A percentile compares a stretch with the other conserved stretches of the same genome.
Evolutionary conservation across 1,140 invertebrate species (phyloP).

Genomic region (Mamestra configurata): DNA sequence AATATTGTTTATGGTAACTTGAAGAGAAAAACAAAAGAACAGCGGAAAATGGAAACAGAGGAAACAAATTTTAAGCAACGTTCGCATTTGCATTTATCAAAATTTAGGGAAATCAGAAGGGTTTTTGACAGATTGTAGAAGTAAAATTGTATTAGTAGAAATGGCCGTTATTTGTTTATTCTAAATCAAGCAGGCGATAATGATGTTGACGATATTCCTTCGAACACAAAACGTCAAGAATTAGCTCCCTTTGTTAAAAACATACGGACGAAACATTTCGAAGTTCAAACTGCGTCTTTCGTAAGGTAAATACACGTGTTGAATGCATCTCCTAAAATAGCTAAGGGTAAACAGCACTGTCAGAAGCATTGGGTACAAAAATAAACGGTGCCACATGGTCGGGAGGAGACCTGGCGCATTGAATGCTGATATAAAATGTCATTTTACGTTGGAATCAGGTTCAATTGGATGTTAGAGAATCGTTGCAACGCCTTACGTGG

Average conservation of each 20-base stretch:
- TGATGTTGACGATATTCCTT: slow-evolving; percentile 9
- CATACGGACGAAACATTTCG: not conserved
- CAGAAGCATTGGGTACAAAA: slow-evolving; percentile 16
- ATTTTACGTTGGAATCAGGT: not conserved
- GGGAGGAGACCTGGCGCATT: not conserved
- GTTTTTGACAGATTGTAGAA: too few relatives aligned
- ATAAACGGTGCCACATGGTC: slow-evolving; percentile 37
- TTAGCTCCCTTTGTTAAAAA: slow-evolving; percentile 30
- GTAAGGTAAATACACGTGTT: slow-evolving; percentile 32
- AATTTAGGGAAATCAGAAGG: too few relatives aligned
- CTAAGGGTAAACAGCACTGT: slow-evolving; percentile 32
- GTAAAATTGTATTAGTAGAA: not conserved
- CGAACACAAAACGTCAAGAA: slow-evolving; percentile 1
- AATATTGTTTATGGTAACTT: too few relatives aligned
- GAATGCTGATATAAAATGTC: slow-evolving; percentile 1
- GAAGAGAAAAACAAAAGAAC: too few relatives aligned
- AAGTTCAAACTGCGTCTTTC: slow-evolving; percentile 8
- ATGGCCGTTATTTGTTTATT: slow-evolving; percentile 2
- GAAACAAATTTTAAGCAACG: too few relatives aligned
- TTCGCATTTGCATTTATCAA: too few relatives aligned
- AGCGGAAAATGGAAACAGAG: too few relatives aligned
- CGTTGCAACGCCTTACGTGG: not conserved
- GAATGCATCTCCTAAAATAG: slow-evolving; percentile 39
- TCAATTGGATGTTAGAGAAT: not conserved
- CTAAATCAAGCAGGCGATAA: not conserved